Conservation (phyloP, 53 echinoderm and acorn worm species). For the Temnopleurus reevesii region DNA sequence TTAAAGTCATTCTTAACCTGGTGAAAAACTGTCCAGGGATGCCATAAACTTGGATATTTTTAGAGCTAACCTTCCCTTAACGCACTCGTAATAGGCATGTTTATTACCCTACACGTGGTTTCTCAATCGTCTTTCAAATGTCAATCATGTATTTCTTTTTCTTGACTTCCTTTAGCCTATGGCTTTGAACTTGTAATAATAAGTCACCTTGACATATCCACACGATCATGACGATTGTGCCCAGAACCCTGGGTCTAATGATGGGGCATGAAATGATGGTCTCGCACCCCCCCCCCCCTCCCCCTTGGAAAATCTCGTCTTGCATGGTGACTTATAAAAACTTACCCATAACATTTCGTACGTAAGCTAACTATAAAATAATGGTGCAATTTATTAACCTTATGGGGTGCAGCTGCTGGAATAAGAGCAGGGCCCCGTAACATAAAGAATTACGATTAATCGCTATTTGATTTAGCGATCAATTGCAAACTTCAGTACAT, state of each 20-base stretch:
- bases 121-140: not conserved
- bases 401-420: too few relatives aligned
- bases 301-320: too few relatives aligned
- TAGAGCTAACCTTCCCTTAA: too few relatives aligned
- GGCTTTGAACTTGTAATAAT: conserved; percentile 32
- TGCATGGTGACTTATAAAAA: too few relatives aligned
- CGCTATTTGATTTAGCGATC: too few relatives aligned
- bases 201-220: conserved; percentile 22
- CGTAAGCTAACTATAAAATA: not conserved
- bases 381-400: too few relatives aligned
- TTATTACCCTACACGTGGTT: not conserved
- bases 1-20: too few relatives aligned
- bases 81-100: not conserved
- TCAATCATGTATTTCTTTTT: conserved; percentile 19
- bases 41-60: too few relatives aligned
- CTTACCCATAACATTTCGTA: too few relatives aligned
- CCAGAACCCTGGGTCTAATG: not conserved
- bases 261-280: not conserved
- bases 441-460: not conserved
- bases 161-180: conserved; percentile 22
- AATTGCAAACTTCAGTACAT: too few relatives aligned
- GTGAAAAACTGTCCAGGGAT: too few relatives aligned
- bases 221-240: not conserved
- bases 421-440: too few relatives aligned
- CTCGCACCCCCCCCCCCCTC: not conserved